These are phyloP conservation scores for Aleiodes sp. DNA, from an alignment of 1,140 invertebrate genomes.

Conservation along the genomic window DNA sequence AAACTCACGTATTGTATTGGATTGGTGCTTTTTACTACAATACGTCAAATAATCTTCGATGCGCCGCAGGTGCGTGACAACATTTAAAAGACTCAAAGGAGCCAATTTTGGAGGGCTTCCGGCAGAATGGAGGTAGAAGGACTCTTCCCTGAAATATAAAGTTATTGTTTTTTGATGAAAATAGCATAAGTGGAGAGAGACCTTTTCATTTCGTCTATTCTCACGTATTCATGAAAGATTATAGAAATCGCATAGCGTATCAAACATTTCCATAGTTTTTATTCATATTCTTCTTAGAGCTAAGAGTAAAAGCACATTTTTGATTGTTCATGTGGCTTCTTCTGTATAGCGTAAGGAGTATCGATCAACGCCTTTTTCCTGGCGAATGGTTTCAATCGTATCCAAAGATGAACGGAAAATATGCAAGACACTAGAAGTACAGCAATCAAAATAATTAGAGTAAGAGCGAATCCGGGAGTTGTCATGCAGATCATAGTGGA, in stretches of 20 bases:
- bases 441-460: conserved; percentile 80
- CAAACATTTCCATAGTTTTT: too few relatives aligned
- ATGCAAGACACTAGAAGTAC: conserved; percentile 85
- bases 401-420: conserved; percentile 84
- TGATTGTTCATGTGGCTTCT: conserved; percentile 54
- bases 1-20: neutral
- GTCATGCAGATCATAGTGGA: conserved; percentile 84
- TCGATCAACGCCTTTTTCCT: conserved; percentile 69
- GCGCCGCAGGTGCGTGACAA: conserved; percentile 21
- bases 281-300: conserved; percentile 10
- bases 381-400: conserved; percentile 77
- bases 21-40: conserved; percentile 19
- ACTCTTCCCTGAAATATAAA: conserved; percentile 17
- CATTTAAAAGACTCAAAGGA: neutral
- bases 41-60: conserved; percentile 20
- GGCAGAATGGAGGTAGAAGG: conserved; percentile 20
- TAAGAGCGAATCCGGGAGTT: conserved; percentile 86
- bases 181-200: neutral
- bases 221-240: neutral
- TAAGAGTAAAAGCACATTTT: conserved; percentile 70
- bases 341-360: conserved; percentile 60
- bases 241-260: too few relatives aligned
- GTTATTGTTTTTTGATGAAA: conserved; percentile 8
- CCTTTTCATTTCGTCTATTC: neutral
- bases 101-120: neutral